Conservation (phyloP, 2,888 invertebrate genomes). For the Tachina lurida region DNA sequence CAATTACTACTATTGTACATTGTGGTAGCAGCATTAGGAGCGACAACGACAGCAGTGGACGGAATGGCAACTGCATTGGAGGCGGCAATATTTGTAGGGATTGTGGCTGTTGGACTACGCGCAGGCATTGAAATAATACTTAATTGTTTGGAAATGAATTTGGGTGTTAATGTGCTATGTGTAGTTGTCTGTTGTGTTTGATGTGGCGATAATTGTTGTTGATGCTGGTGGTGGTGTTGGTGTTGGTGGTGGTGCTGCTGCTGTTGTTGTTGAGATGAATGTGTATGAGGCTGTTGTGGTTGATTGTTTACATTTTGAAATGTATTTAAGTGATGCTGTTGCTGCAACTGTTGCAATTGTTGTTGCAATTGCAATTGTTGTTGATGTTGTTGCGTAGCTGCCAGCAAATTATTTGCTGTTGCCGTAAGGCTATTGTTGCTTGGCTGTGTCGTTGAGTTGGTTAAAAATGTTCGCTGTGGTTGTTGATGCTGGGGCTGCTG, state of each 20-base stretch:
- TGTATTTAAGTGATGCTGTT: conserved; percentile 65
- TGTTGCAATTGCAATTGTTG: conserved; percentile 66
- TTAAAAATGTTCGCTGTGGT: conserved; percentile 67
- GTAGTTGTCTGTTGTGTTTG: conserved; percentile 68
- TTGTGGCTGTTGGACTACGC: conserved; percentile 73
- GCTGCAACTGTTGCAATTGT: conserved; percentile 63
- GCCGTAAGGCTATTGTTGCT: conserved; percentile 49
- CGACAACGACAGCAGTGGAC: conserved; percentile 73
- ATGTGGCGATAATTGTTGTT: conserved; percentile 72
- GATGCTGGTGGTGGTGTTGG: conserved; percentile 48
- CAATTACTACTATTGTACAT: conserved; percentile 61
- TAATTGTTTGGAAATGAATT: conserved; percentile 80
- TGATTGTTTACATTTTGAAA: conserved; percentile 67
- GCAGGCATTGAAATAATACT: conserved; percentile 81
- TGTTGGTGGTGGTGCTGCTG: conserved; percentile 71
- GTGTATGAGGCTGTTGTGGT: conserved; percentile 67
- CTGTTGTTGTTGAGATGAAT: conserved; percentile 52
- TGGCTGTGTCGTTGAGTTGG: conserved; percentile 56
- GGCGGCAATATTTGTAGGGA: conserved; percentile 75
- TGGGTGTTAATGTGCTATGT: conserved; percentile 71
- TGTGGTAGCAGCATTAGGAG: conserved; percentile 61
- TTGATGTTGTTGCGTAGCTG: conserved; percentile 58
- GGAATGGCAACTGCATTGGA: conserved; percentile 76
- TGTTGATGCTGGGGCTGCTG: conserved; percentile 72
- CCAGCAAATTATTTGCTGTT: conserved; percentile 55